Evolutionary conservation across 37 sponge, comb jelly and placozoan genomes (phyloP), one percentile per base, ranked within the genome.

Genomic region (Oscarella lobularis): DNA sequence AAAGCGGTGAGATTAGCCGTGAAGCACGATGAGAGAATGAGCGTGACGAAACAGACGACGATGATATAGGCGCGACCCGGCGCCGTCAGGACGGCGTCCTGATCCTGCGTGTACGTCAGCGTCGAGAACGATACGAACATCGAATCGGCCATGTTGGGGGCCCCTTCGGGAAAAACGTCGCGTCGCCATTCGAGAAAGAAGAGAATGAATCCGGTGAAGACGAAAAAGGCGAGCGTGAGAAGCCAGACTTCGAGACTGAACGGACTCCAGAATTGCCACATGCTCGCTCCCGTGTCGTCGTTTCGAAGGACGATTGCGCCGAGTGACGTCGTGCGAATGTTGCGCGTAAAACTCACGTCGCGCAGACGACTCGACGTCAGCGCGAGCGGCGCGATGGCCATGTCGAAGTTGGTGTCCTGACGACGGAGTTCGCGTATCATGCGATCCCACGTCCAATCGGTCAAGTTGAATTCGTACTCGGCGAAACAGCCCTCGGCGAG

Each of bases 41-140:
- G 6, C 6, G 33, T 35, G 31, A 68, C 31, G 31, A 68, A 68
- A 35, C 71, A 68, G 71, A 14, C 71, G 4, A 68, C 71, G 6
- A 68, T 20, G 4, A 68, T 4, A 35, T 68, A 68, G 6, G 31
- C 6, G 29, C 71, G 71, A 14, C 71, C 71, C 5, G 6, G 6
- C 5, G 6, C 33, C 4, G 29, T 68, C 6, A 14, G 6, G 31
- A 68, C 31, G 4, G 5, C 33, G 29, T 68, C 71, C 71, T 4
- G 29, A 29, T 68, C 31, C 31, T 68, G 71, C 33, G 71, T 68
- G 71, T 4, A 68, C 4, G 6, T 29, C 29, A 68, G 33, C 71
- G 71, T 68, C 33, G 71, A 68, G 71, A 68, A 68, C 5, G 71
- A 68, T 4, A 68, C 71, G 4, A 4, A 68, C 71, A 68, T 4